Evolutionary conservation across 92 coral and sea anemone species (phyloP), one percentile per base, ranked within the genome.

Genomic region (Palythoa caribaeorum): DNA sequence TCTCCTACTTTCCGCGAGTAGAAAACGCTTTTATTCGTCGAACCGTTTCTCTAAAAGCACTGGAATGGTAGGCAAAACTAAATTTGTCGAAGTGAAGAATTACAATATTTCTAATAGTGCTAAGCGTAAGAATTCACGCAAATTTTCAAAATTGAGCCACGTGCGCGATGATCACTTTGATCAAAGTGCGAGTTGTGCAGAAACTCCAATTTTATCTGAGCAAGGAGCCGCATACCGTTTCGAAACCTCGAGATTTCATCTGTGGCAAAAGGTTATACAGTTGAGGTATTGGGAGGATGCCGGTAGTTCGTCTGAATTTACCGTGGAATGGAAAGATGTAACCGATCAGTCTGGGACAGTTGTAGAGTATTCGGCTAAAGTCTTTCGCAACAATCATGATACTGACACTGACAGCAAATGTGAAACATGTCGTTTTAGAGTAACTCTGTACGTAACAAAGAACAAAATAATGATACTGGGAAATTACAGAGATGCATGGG

Each of bases 241-340:
- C 21, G 38, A 76, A 47, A 60, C 69, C 21, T 60, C 69, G 69
- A 14, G 69, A 60, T 60, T 60, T 60, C 69, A 60, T 14, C 39
- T 73, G 39, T 73, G 57, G 78, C 78, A 38, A 47, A 73, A 44
- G 13, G 28, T 73, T 36, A 38, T 73, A 12, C 39, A 73, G 39
- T 38, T 38, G 78, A 21, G 80, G 80, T 76, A 50, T 53, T 76
- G 40, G 80, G 80, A 76, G 44, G 80, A 76, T 76, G 65, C 65
- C 17, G 65, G 80, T 55, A 76, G 80, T 76, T 48, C 80, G 11
- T 2, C 60, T 20, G 80, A 76, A 11, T 72, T 20, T 38, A 72
- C 37, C 1, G 53, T 72, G 6, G 77, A 76, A 20, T 76, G 65
- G 80, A 76, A 76, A 55, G 80, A 76, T 6, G 80, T 76, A 12